Percentiles rank a stretch among this genome's conserved stretches.
Conservation (phyloP, 2,797 vertebrate species). For the Thunnus albacares region DNA sequence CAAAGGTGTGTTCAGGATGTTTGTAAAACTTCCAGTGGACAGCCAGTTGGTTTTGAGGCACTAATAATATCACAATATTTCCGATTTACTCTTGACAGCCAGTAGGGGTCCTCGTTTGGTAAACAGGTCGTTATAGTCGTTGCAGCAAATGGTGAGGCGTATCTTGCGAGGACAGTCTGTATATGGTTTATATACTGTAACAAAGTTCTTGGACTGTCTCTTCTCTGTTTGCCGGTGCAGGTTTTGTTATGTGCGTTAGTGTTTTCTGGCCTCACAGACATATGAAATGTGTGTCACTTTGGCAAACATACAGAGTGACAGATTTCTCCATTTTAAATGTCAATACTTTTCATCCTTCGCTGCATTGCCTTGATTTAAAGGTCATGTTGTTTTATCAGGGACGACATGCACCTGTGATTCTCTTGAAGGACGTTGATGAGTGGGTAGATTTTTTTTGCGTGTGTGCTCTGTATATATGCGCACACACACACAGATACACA, state of each 20-base stretch:
- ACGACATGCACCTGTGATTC: slow-evolving; percentile 57
- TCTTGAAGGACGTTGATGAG: slow-evolving; percentile 35
- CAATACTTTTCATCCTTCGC: slow-evolving; percentile 70
- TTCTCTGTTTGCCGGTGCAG: slow-evolving; percentile 16
- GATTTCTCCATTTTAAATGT: slow-evolving; percentile 72
- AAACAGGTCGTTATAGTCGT: too few species aligned
- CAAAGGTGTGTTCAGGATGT: too few species aligned
- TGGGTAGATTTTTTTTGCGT: slow-evolving; percentile 7
- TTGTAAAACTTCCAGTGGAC: too few species aligned
- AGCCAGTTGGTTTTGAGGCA: too few species aligned
- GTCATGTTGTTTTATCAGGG: slow-evolving; percentile 66
- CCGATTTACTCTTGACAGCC: too few species aligned
- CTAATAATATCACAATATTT: too few species aligned
- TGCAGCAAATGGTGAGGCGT: too few species aligned
- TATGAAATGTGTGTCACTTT: slow-evolving; percentile 53
- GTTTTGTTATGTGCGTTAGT: neutral
- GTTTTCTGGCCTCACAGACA: neutral
- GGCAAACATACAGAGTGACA: slow-evolving; percentile 48
- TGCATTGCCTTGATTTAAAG: slow-evolving; percentile 69
- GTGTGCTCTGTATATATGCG: neutral
- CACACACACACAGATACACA: neutral
- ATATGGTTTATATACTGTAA: neutral
- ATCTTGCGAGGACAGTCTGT: neutral
- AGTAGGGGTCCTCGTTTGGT: too few species aligned
- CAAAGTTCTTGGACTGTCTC: slow-evolving; percentile 15